Evolutionary conservation across 2,113 vertebrate genomes (phyloP), one percentile per base, ranked within the genome.

Genomic region (Melanerpes aurifrons): DNA sequence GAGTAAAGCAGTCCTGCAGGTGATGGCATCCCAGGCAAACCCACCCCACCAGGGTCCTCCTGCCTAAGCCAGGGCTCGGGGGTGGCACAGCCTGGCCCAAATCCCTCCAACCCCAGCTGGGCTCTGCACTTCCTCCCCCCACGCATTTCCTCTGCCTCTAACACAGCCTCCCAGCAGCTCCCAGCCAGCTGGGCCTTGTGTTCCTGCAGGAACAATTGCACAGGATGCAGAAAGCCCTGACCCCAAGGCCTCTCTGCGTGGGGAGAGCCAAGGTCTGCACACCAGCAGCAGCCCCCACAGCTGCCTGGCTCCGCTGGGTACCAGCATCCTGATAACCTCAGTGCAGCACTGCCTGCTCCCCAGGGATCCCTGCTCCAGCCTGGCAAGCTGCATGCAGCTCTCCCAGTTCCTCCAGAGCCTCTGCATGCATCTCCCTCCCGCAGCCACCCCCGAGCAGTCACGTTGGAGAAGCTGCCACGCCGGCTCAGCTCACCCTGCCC

Each of bases 281-380:
- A 20, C 28, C 7, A 0, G 3, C 3, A 16, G 22, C 48, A 21
- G 5, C 48, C 62, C 26, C 57, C 1, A 0, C 66, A 7, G 66
- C 47, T 11, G 35, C 76, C 66, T 19, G 4, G 37, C 50, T 7
- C 56, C 7, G 53, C 71, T 24, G 71, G 59, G 37, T 7, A 16
- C 0, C 1, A 63, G 48, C 70, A 20, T 1, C 13, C 3, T 0
- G 0, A 32, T 1, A 6, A 20, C 31, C 68, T 26, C 21, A 0
- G 40, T 2, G 18, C 56, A 31, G 48, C 69, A 2, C 66, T 12
- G 80, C 31, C 57, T 35, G 0, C 10, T 22, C 25, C 73, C 47
- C 47, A 1, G 4, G 7, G 74, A 84, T 45, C n/a, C 56, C 61
- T 69, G n/a, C 50, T 71, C 67, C 14, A 2, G 1, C 28, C 47